Evolutionary conservation across 2,888 invertebrate species (phyloP), one percentile per base, ranked within the genome.

Genomic region (Tachystola acroxantha): DNA sequence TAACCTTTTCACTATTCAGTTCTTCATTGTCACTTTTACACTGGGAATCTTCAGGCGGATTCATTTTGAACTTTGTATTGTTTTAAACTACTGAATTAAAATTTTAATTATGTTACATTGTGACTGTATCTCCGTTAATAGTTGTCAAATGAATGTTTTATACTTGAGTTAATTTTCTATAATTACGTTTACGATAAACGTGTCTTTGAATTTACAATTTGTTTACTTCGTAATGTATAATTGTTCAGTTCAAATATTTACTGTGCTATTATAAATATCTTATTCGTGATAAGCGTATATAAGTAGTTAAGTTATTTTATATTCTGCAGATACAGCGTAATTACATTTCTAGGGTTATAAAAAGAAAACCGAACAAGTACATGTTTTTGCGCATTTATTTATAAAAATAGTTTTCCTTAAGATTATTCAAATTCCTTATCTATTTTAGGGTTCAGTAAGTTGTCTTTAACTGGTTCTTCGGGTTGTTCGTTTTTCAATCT

Each of bases 1-100:
- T 50, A 10, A 34, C 37, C 29, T 58, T 53, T 28, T 65, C 59
- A 49, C 57, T 64, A 12, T 45, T 53, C 39, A 52, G 43, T 39
- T 57, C 48, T 36, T 60, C 60, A 14, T 35, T 44, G 10, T 46
- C 44, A 33, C 37, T 35, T 38, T 53, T 43, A 30, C 46, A 48
- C 37, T 50, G 24, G n/a, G 6, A 43, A 14, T 45, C 43, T 13
- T 16, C 25, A 10, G 24, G 14, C 3, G 29, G 10, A 22, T 32
- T 7, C 24, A 33, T 27, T 27, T 27, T 27, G 5, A 11, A 6
- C n/a, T 12, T 25, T n/a, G 25, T 5, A 5, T 27, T 10, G 25
- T 10, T 11, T 27, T 10, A 10, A 10, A 7, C 7, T 24, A 24
- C 4, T 24, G 4, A n/a, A 24, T 24, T 24, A 24, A 7, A 24